Evolutionary conservation across 2,797 vertebrate species (phyloP), one percentile per base, ranked within the genome.

Genomic region (Thunnus albacares): DNA sequence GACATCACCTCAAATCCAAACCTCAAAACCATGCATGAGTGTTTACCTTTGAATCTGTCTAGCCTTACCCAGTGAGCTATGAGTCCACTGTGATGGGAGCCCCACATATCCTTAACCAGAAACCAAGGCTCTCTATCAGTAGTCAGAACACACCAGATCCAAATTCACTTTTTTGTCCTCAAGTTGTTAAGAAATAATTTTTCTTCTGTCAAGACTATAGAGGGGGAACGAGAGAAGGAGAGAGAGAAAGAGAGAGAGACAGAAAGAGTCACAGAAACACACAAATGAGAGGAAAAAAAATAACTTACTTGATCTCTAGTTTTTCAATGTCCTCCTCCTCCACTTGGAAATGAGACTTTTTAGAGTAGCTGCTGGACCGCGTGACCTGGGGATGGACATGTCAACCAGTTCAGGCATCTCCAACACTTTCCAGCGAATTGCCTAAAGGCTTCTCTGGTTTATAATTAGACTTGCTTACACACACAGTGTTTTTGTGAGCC

Each of bases 311-410:
- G 77, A 99, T 96, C 96, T 99, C 98, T 58, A 99, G 93, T 92
- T 99, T 99, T 94, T 99, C 98, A 76, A 99, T 98, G 94, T 99
- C 98, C 80, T 99, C 98, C 84, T 99, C 98, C 91, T 99, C 98
- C 75, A 99, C 97, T 70, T 97, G 97, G 91, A 99, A 99, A 87
- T 98, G 95, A 58, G 97, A 98, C 87, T 97, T 99, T 90, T 96
- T 98, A 47, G 97, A 97, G 82, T 99, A 99, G 94, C 97, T 99
- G 94, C 97, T 98, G 81, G 97, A 96, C 71, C 98, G 95, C 56
- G 98, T 98, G 83, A 99, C 97, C 98, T 99, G 88, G 52, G 92
- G 90, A 86, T 14, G 12, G 77, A 83, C 77, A 80, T 24, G 33
- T n/a, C 17, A 8, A 24, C 28, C 30, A 65, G 41, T 18, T 33